phyloP scores from a whole-genome alignment of 1,140 invertebrate genomes.

The Odontomachus brunneus region DNA sequence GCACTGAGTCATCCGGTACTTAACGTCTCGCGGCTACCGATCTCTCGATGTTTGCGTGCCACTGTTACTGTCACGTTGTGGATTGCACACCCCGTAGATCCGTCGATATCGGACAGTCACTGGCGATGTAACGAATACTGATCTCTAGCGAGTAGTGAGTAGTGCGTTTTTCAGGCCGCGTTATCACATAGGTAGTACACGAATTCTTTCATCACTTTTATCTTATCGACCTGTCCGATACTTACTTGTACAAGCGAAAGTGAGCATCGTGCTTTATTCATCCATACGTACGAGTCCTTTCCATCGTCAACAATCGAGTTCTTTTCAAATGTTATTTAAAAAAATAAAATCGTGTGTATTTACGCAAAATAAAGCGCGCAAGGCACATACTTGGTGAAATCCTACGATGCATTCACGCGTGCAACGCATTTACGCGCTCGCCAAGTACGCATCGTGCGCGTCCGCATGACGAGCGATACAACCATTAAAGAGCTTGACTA shows the following conservation, averaged over 20 bases:
- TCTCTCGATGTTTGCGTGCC: constrained; percentile 45
- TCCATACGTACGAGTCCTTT: neutral
- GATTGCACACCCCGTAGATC: neutral
- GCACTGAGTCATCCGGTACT: constrained; percentile 68
- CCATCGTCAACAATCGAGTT: neutral
- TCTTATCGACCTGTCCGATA: neutral
- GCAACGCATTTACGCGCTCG: constrained; percentile 33
- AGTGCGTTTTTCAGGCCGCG: no score
- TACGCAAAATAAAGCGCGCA: constrained; percentile 14
- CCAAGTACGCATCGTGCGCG: constrained; percentile 40
- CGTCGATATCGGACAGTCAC: neutral
- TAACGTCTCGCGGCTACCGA: constrained; percentile 64
- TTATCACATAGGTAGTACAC: neutral
- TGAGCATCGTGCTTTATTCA: neutral
- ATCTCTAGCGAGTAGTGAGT: neutral
- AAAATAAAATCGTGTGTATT: constrained; percentile 10
- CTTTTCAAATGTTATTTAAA: constrained; percentile 30
- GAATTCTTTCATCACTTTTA: no score
- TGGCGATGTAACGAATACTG: neutral
- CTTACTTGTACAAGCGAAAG: neutral
- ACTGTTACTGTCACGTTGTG: neutral
- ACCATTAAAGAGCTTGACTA: constrained; percentile 67
- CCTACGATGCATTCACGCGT: neutral
- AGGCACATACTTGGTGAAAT: constrained; percentile 31
- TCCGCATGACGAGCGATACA: constrained; percentile 40